Evolutionary conservation across 2,888 invertebrate species (phyloP).

Genomic region (Erebia aethiops): DNA sequence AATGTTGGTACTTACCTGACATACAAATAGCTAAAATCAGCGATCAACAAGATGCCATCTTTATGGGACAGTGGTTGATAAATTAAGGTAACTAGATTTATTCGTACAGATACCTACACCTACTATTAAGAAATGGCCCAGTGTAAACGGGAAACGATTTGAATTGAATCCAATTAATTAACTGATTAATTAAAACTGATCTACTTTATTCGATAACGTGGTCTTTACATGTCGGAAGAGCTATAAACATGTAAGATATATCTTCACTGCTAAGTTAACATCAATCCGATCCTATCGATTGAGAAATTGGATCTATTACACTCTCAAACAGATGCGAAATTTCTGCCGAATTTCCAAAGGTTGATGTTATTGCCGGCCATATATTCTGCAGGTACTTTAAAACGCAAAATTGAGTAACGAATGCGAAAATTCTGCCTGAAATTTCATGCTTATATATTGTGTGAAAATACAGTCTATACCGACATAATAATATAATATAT

Average conservation of each 20-base stretch:
- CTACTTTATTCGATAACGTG: conserved; percentile 25
- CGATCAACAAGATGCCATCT: too few relatives aligned
- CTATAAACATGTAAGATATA: conserved; percentile 27
- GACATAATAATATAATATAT: too few relatives aligned
- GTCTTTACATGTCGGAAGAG: conserved; percentile 26
- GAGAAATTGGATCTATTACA: conserved; percentile 40
- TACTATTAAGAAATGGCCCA: conserved; percentile 11
- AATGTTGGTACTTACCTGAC: too few relatives aligned
- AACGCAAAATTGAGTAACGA: too few relatives aligned
- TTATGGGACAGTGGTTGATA: neutral
- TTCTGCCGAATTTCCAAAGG: neutral
- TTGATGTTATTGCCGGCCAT: neutral
- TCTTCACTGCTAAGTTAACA: conserved; percentile 24
- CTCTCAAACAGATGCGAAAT: neutral
- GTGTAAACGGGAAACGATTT: conserved; percentile 20
- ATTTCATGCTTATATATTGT: too few relatives aligned
- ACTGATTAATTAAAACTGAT: conserved; percentile 22
- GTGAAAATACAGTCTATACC: too few relatives aligned
- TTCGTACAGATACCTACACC: neutral
- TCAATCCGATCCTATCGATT: conserved; percentile 35
- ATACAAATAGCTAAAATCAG: too few relatives aligned
- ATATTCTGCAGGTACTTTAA: too few relatives aligned
- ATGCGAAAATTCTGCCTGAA: too few relatives aligned
- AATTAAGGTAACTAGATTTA: neutral
- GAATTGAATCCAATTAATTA: conserved; percentile 23